Percentiles rank a stretch among this genome's conserved stretches.
Conservation (phyloP, 2,113 vertebrate genomes). For the Sceloporus tristichus region DNA sequence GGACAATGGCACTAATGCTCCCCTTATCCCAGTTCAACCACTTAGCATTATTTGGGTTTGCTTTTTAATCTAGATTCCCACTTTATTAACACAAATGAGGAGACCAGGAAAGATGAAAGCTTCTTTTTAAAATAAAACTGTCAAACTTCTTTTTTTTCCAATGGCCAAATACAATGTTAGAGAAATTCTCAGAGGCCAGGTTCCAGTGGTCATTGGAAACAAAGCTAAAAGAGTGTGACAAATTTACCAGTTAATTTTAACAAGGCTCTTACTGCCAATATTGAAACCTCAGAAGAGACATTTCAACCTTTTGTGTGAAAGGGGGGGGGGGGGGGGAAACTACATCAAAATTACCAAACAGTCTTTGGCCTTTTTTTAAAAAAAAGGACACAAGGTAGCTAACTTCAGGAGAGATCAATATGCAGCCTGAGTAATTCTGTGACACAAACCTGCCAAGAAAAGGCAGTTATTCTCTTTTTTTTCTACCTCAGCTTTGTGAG, state of each 20-base stretch:
- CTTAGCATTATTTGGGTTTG: background rate
- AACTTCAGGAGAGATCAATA: background rate
- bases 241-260: no score
- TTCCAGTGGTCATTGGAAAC: no score
- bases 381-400: background rate
- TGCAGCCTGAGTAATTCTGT: background rate
- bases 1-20: background rate
- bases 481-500: background rate
- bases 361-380: no score
- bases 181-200: no score
- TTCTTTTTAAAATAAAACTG: background rate
- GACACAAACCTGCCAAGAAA: background rate
- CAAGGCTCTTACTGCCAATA: no score
- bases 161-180: no score
- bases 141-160: background rate
- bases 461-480: background rate
- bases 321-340: no score
- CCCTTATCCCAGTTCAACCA: background rate
- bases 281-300: no score
- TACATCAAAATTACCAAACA: no score
- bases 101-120: background rate
- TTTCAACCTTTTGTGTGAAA: no score
- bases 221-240: no score
- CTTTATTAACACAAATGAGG: no score
- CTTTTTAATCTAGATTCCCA: background rate